These are phyloP conservation scores for Bursaphelenchus mucronatus DNA, from an alignment of 1,140 invertebrate species.

Conservation along the genomic window DNA sequence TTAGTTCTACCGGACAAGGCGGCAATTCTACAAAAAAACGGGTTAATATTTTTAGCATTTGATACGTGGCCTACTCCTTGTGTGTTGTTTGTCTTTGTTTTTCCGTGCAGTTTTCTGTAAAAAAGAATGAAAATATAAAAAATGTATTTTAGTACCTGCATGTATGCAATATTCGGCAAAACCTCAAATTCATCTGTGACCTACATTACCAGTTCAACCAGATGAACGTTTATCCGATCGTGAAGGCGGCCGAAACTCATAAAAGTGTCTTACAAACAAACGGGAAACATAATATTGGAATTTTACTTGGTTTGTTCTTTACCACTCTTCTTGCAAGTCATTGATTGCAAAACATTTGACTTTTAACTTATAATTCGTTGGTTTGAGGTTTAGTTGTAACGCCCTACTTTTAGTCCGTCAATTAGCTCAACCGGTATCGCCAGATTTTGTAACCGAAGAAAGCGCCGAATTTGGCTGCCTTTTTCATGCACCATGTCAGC, in stretches of 20 bases:
- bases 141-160: not conserved
- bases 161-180: not conserved
- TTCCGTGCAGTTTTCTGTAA: too few species aligned
- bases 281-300: not conserved
- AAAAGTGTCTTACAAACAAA: not conserved
- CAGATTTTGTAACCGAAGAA: slow-evolving; percentile 12
- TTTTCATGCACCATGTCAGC: slow-evolving; percentile 7
- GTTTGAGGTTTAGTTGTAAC: too few species aligned
- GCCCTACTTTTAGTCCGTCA: slow-evolving; percentile 3
- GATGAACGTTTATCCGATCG: slow-evolving; percentile 8
- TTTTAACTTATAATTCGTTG: too few species aligned
- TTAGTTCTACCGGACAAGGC: too few species aligned
- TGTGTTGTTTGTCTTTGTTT: too few species aligned
- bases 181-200: slow-evolving; percentile 11
- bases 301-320: slow-evolving; percentile 5
- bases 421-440: slow-evolving; percentile 7
- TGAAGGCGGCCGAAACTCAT: slow-evolving; percentile 2
- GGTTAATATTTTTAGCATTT: too few species aligned
- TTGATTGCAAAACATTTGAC: not conserved
- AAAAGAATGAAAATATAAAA: too few species aligned
- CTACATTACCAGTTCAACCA: slow-evolving; percentile 8
- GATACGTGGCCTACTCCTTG: too few species aligned
- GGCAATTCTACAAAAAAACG: too few species aligned
- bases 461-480: slow-evolving; percentile 12
- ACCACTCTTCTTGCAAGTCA: not conserved